A percentile compares a stretch with the other conserved stretches of the same genome.
Conservation (phyloP, 2,888 invertebrate genomes). For the Metalampra italica region DNA sequence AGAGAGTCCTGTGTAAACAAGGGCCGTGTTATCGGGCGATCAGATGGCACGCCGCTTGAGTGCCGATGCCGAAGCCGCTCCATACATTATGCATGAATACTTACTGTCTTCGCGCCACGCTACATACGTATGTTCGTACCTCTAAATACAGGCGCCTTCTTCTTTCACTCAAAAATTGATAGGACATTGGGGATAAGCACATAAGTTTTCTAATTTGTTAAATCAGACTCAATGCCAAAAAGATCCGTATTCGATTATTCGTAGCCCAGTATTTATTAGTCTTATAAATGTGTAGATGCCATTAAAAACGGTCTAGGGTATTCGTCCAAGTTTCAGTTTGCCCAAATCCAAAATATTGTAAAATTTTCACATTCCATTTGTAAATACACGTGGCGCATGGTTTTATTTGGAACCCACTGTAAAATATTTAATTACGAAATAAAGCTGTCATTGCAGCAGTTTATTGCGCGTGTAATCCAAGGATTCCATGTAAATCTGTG, state of each 20-base stretch:
- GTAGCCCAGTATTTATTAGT: no score
- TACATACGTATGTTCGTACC: not conserved
- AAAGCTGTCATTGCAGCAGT: constrained; percentile 35
- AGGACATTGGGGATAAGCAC: no score
- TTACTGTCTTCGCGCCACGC: constrained; percentile 35
- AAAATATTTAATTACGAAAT: constrained; percentile 14
- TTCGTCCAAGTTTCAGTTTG: no score
- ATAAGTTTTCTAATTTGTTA: no score
- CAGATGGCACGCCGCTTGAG: constrained; percentile 45
- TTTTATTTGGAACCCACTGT: not conserved
- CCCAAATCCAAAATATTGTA: no score
- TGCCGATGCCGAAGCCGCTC: constrained; percentile 22
- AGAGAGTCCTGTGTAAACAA: constrained; percentile 63
- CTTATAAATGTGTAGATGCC: no score
- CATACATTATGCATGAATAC: constrained; percentile 65
- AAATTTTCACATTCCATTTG: no score
- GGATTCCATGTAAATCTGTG: constrained; percentile 51
- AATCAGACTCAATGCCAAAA: no score
- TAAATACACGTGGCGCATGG: not conserved
- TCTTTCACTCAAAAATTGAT: no score
- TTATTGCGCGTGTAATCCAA: constrained; percentile 43
- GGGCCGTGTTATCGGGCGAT: constrained; percentile 58
- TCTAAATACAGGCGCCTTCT: not conserved
- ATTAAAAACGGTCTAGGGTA: no score
- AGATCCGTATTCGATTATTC: no score